phyloP scores from a whole-genome alignment of 2,113 vertebrate species.

The Choloepus hoffmanni region DNA sequence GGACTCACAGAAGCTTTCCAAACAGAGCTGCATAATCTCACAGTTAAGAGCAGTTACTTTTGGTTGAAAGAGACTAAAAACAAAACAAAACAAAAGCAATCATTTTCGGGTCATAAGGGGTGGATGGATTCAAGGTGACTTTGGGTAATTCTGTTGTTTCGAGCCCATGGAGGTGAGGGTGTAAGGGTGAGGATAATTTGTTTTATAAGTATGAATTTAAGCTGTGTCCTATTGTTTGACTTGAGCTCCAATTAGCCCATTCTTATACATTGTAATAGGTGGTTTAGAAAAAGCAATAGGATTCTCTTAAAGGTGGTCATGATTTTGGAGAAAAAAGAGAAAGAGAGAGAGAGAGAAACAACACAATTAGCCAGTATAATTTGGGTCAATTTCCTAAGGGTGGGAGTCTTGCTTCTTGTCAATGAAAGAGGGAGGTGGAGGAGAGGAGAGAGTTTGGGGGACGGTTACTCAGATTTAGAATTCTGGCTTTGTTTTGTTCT shows the following conservation, averaged over 20 bases:
- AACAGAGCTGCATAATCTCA: slow-evolving; percentile 85
- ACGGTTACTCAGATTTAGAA: neutral
- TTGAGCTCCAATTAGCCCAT: slow-evolving; percentile 62
- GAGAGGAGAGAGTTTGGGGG: neutral
- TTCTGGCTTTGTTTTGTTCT: neutral
- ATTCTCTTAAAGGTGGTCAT: slow-evolving; percentile 66
- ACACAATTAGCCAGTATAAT: slow-evolving; percentile 49
- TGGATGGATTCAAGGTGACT: slow-evolving; percentile 75
- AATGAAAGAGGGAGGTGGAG: neutral
- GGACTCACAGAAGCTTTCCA: slow-evolving; percentile 84
- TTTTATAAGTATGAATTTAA: slow-evolving; percentile 62
- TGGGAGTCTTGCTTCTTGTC: neutral
- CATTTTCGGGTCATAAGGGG: slow-evolving; percentile 68
- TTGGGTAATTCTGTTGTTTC: slow-evolving; percentile 65
- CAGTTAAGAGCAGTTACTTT: slow-evolving; percentile 83
- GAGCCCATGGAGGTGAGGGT: neutral
- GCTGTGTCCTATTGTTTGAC: slow-evolving; percentile 26
- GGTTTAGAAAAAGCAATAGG: slow-evolving; percentile 39
- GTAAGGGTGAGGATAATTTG: slow-evolving; percentile 7
- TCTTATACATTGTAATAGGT: slow-evolving; percentile 65
- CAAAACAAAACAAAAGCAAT: slow-evolving; percentile 69
- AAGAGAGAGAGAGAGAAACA: neutral
- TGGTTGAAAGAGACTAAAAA: slow-evolving; percentile 78
- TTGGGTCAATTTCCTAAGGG: slow-evolving; percentile 14
- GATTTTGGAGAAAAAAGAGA: neutral